Base-by-base conservation (phyloP, 92 coral and sea anemone genomes). In the Heliopora coerulea region DNA sequence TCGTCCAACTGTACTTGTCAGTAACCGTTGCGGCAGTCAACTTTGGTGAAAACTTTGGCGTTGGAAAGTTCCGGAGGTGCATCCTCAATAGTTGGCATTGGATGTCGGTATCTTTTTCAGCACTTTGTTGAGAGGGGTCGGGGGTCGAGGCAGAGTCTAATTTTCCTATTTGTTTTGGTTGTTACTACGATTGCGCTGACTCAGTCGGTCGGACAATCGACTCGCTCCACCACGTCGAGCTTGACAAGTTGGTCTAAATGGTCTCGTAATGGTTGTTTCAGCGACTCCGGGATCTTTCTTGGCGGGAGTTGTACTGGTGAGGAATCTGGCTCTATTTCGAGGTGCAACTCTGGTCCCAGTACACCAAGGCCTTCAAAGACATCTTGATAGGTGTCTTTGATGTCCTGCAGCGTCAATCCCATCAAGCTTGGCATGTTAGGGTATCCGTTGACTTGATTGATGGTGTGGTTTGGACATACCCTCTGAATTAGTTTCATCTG, bases 61-160 rank as follows among this genome's bases (percentile, higher is more conserved):
- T 65, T 65, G 21, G 54, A 9, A 13, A 65, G 73, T 20, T 65
- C 73, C 27, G 27, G 52, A 41, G 37, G 73, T 18, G 24, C 54
- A 26, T 65, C 73, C 19, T 65, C 73, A 48, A 65, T 37, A 37
- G 42, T 49, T 28, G 74, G 87, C 54, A 83, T 30, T 1, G 87
- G 87, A 44, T 83, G 80, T 66, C 78, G 86, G 63, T 72, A 60
- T 54, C 68, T 37, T 49, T 68, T 83, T 34, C 11, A 82, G 23
- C 11, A 78, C 78, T 65, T 65, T 75, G 64, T 75, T 82, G n/a
- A 82, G 78, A 37, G 42, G 9, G 78, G 83, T 68, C 56, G 56
- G 3, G 83, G 83, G 87, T 83, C 75, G 14, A 83, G 73, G 40
- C 78, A 65, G 18, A 82, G 31, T 19, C 83, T 52, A 14, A 78